A percentile compares a stretch with the other conserved stretches of the same genome.
These are phyloP conservation scores for Helobdella robusta DNA, from an alignment of 2,888 invertebrate genomes.

Conservation along the genomic window DNA sequence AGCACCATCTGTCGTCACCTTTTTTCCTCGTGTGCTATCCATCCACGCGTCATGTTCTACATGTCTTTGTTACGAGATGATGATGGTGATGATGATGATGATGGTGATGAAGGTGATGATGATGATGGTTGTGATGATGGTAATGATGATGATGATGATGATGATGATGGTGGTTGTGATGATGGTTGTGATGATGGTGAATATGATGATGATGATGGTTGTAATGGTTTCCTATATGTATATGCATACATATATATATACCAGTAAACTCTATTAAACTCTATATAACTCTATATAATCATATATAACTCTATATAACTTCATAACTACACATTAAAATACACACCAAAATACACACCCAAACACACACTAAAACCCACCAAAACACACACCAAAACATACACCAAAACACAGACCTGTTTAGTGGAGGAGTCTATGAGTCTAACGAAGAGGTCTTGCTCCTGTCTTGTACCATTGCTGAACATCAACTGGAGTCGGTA, in stretches of 20 bases:
- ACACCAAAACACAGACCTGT: conserved; percentile 68
- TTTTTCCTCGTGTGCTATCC: background rate
- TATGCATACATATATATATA: background rate
- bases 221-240: background rate
- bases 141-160: background rate
- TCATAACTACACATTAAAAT: no score
- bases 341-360: no score
- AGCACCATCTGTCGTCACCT: conserved; percentile 21
- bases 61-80: background rate
- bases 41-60: background rate
- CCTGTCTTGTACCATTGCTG: conserved; percentile 91
- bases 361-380: no score
- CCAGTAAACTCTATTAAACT: no score
- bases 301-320: no score
- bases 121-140: background rate
- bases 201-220: conserved; percentile 8
- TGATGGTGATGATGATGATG: background rate
- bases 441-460: conserved; percentile 93
- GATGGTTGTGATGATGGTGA: conserved; percentile 11
- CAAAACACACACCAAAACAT: no score
- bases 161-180: background rate
- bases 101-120: background rate
- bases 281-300: no score
- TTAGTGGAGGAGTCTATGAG: conserved; percentile 97
- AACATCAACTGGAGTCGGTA: conserved; percentile 89